Evolutionary conservation across 2,888 invertebrate genomes (phyloP).

Genomic region (Mallateleia sp.): DNA sequence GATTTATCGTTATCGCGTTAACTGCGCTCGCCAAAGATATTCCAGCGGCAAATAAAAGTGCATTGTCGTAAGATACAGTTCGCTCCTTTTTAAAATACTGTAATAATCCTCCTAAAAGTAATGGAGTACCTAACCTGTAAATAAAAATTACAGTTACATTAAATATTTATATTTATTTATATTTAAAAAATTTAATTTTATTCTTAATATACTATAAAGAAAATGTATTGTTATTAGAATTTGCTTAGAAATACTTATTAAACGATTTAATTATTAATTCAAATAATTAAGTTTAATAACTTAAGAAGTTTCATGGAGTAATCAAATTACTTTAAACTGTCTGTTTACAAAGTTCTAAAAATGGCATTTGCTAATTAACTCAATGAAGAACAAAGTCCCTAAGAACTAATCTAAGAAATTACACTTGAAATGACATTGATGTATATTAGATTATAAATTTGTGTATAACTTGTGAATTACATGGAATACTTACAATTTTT

Average conservation of each 20-base stretch:
- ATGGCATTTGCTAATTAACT: background rate
- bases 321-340: no score
- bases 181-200: no score
- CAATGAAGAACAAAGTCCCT: background rate
- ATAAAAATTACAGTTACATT: no score
- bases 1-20: conserved; percentile 92
- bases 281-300: background rate
- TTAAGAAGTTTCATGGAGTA: no score
- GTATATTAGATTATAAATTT: conserved; percentile 3
- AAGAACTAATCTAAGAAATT: background rate
- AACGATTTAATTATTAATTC: background rate
- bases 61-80: conserved; percentile 82
- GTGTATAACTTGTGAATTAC: conserved; percentile 10
- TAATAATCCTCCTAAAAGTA: conserved; percentile 92
- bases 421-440: conserved; percentile 16
- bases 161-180: no score
- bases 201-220: no score
- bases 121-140: conserved; percentile 92
- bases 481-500: background rate
- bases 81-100: conserved; percentile 91
- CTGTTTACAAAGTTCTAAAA: no score
- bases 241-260: background rate
- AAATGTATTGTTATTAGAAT: no score
- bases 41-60: conserved; percentile 86
- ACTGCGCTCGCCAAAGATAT: conserved; percentile 86